Evolutionary conservation across 2,888 invertebrate genomes (phyloP), one percentile per base, ranked within the genome.

Genomic region (Caenorhabditis macrosperma): DNA sequence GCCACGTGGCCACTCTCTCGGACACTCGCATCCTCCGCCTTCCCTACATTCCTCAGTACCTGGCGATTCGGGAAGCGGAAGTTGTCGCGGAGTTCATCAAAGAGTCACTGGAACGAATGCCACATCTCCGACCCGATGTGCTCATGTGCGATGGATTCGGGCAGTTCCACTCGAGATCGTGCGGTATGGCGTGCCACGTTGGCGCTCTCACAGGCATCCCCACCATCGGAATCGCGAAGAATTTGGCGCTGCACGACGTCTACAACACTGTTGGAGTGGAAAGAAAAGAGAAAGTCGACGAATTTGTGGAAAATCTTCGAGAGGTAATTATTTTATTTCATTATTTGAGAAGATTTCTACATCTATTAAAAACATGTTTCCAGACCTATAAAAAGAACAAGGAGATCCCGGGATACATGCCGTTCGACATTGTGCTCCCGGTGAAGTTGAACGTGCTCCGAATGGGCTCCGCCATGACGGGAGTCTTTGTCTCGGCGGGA

Each of bases 101-200:
- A n/a, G 28, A 83, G 10, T 82, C 91, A 28, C 74, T 87, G 38
- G 33, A 76, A 38, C 63, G 54, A 1, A 66, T 86, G 2, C 91
- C 91, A 3, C 78, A 91, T 5, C 82, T 89, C 10, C 71, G 86
- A 52, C 92, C 92, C 7, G 91, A 92, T 88, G 89, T 92, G 3
- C 82, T 92, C 2, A 84, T 92, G 71, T 91, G 92, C 44, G 92
- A 92, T 87, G 92, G 92, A 3, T 92, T 92, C 88, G 92, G 92
- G 7, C 84, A 90, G 38, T 87, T 92, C 26, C 92, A 92, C 85
- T 91, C 91, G 38, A 88, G 91, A 88, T 90, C 88, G 26, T 92
- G 92, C 87, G 92, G 92, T 2, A 83, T 91, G 52, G 92, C 92
- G 0, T 91, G 92, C 83, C 92, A 92, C 66, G 89, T 92, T 6